Evolutionary conservation across 2,888 invertebrate species (phyloP).

Genomic region (Noctua janthina): DNA sequence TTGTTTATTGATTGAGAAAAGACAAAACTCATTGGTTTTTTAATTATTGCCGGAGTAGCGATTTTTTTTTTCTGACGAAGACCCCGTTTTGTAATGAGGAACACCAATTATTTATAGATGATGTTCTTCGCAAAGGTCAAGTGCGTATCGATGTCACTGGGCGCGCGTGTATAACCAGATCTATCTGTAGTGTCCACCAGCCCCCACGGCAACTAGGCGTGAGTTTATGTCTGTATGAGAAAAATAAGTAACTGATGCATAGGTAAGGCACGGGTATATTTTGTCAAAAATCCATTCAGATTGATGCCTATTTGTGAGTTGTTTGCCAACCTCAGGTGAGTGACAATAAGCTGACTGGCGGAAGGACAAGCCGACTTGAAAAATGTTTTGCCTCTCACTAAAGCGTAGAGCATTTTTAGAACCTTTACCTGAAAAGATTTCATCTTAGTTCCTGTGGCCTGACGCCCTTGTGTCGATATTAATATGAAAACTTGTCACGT

Average conservation of each 20-base stretch:
- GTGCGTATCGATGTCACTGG: background rate
- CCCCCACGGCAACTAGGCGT: accelerated
- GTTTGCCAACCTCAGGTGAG: background rate
- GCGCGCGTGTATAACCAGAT: background rate
- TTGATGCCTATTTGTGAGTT: background rate
- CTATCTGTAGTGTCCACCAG: background rate
- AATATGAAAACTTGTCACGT: background rate
- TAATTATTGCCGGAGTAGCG: background rate
- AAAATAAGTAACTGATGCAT: background rate
- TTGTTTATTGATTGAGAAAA: constrained; percentile 14
- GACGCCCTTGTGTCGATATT: background rate
- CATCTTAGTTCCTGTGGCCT: constrained; percentile 18
- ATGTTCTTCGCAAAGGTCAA: background rate
- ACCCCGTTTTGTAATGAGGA: background rate
- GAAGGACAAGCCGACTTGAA: constrained; percentile 16
- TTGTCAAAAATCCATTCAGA: background rate
- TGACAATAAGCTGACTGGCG: constrained; percentile 47
- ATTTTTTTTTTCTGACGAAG: background rate
- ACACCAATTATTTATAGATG: background rate
- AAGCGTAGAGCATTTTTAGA: constrained; percentile 4
- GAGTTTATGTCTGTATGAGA: too few species aligned
- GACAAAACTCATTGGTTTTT: background rate
- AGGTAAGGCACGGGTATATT: background rate
- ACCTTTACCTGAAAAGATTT: background rate
- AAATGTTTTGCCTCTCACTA: constrained; percentile 3